phyloP scores from a whole-genome alignment of 2,113 vertebrate genomes.

The Athene cunicularia region DNA sequence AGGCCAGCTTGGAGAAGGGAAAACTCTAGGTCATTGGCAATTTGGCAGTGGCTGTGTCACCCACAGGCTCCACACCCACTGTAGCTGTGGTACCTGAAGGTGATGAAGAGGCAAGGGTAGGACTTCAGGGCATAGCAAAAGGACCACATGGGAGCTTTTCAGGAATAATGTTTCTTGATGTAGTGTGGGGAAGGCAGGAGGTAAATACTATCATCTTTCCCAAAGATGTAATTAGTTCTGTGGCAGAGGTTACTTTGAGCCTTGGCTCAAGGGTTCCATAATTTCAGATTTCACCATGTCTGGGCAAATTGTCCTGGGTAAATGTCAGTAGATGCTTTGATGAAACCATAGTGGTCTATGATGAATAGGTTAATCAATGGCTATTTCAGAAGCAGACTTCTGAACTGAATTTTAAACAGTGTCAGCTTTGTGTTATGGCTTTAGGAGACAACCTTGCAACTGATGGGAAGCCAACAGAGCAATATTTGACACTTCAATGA shows the following conservation, averaged over 20 bases:
- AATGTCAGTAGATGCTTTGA: not conserved
- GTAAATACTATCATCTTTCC: not conserved
- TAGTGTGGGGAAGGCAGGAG: not conserved
- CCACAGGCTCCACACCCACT: not conserved
- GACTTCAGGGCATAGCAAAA: not conserved
- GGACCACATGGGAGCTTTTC: not conserved
- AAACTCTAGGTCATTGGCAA: not conserved
- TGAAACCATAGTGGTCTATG: not conserved
- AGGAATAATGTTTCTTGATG: not conserved
- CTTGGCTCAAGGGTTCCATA: not conserved
- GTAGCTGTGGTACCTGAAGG: rapidly evolving
- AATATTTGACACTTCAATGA: not conserved
- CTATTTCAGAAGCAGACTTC: not conserved
- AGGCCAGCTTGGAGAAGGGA: not conserved
- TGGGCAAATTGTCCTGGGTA: not conserved
- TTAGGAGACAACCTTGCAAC: not conserved
- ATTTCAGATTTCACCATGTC: not conserved
- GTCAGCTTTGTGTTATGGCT: not conserved
- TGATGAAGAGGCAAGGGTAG: not conserved
- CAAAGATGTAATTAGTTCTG: not conserved
- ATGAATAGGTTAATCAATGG: not conserved
- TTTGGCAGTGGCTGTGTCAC: not conserved
- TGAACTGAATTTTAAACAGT: not conserved
- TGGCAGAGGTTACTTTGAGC: not conserved
- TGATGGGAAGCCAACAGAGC: not conserved